Percentiles rank a stretch among this genome's conserved stretches.
Conservation (phyloP, 1,140 invertebrate genomes). For the Formica exsecta region DNA sequence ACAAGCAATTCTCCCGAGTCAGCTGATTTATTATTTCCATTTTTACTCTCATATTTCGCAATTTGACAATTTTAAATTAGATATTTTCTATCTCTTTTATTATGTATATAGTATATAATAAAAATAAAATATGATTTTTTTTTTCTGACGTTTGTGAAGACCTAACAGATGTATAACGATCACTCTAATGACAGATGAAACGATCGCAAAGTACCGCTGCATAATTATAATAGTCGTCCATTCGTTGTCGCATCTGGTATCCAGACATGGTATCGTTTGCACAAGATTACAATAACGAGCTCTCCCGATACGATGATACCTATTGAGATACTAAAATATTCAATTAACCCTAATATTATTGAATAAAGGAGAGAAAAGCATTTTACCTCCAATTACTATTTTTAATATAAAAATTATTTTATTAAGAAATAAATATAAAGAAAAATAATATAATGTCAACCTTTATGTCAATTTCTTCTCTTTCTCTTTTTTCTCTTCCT, state of each 20-base stretch:
- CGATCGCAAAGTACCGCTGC: constrained; percentile 46
- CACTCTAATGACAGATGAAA: constrained; percentile 47
- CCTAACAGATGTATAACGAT: constrained; percentile 36
- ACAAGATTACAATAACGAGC: constrained; percentile 52
- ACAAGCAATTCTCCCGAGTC: neutral
- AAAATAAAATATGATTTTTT: constrained; percentile 14
- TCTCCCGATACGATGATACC: constrained; percentile 17
- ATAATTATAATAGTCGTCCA: constrained; percentile 58
- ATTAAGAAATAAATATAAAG: neutral
- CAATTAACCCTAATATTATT: constrained; percentile 26
- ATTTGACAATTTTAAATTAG: neutral
- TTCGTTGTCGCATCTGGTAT: constrained; percentile 58
- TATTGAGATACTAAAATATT: constrained; percentile 28
- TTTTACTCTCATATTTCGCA: neutral
- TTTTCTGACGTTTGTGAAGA: neutral
- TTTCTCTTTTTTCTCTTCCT: no score
- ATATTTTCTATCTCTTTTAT: neutral
- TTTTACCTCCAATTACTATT: neutral
- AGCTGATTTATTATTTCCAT: neutral
- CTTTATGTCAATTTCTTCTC: no score
- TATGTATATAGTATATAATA: neutral
- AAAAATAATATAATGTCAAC: neutral
- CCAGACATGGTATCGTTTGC: constrained; percentile 56
- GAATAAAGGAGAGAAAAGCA: neutral
- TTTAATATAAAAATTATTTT: constrained; percentile 31